Conservation (phyloP, 1,140 invertebrate species). For the Pogonomyrmex barbatus region DNA sequence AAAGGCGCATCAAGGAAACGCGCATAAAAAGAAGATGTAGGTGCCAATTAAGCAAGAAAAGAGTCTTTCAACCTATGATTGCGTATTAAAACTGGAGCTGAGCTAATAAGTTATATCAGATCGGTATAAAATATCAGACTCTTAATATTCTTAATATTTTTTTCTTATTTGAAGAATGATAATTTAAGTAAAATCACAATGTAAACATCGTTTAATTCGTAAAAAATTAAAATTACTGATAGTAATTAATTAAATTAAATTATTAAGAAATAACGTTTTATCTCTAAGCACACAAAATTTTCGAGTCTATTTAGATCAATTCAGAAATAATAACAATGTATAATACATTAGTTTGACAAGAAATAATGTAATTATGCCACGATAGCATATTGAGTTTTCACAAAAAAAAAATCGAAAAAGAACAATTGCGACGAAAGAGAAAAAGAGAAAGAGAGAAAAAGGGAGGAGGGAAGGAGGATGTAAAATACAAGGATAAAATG, state of each 20-base stretch:
- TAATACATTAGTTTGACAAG: neutral
- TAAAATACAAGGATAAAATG: conserved; percentile 15
- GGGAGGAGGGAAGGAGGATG: neutral
- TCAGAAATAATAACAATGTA: too few relatives aligned
- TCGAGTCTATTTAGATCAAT: too few relatives aligned
- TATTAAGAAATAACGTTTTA: neutral
- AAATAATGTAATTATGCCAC: neutral
- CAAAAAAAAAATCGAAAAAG: neutral
- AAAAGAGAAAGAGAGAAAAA: neutral
- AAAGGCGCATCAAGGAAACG: conserved; percentile 56
- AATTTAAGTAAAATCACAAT: neutral
- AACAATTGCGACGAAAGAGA: neutral
- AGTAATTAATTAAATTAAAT: neutral
- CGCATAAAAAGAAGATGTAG: neutral
- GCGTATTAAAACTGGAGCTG: neutral
- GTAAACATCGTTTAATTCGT: neutral
- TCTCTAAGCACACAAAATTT: neutral
- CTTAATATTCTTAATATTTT: too few relatives aligned
- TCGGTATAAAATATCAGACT: too few relatives aligned
- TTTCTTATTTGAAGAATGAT: neutral
- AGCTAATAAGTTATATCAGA: neutral
- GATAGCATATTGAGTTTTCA: neutral
- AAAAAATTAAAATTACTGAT: neutral
- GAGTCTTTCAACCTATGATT: neutral
- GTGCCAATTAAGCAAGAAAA: conserved; percentile 28